Percentiles rank a stretch among this genome's conserved stretches.
Evolutionary conservation across 2,888 invertebrate genomes (phyloP).

Genomic region (Fissipunctia ypsillon): DNA sequence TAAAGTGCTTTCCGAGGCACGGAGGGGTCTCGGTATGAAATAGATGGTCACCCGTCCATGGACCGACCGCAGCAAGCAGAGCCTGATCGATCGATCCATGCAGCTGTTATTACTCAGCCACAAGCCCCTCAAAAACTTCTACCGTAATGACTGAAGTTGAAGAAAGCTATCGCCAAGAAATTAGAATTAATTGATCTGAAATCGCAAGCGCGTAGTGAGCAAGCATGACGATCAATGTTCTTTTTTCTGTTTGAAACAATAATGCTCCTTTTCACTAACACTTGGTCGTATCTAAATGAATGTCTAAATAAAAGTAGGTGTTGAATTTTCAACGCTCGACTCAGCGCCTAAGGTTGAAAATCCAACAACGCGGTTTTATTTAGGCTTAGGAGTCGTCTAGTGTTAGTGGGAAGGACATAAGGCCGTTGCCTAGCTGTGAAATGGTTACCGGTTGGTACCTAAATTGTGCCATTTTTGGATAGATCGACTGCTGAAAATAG

Average conservation of each 20-base stretch:
- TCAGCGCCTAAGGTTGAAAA: background rate
- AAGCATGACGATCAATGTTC: background rate
- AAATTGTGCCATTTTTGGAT: background rate
- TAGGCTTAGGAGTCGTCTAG: no score
- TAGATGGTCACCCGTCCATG: no score
- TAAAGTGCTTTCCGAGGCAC: no score
- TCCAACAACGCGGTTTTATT: background rate
- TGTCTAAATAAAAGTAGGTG: background rate
- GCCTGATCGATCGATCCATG: no score
- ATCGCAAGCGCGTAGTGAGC: background rate
- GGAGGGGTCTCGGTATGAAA: no score
- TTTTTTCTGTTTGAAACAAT: slow-evolving; percentile 1
- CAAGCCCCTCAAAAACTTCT: no score
- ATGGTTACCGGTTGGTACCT: slow-evolving; percentile 7
- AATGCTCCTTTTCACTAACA: background rate
- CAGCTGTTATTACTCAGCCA: no score
- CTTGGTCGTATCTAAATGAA: background rate
- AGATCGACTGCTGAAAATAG: slow-evolving; percentile 4
- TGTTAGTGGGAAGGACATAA: no score
- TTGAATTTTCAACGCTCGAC: background rate
- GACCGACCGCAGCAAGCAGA: no score
- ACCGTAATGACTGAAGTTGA: background rate
- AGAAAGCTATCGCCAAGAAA: background rate
- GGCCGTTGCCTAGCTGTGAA: background rate
- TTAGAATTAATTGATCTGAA: background rate